Evolutionary conservation across 2,888 invertebrate species (phyloP).

Genomic region (Scaeva pyrastri): DNA sequence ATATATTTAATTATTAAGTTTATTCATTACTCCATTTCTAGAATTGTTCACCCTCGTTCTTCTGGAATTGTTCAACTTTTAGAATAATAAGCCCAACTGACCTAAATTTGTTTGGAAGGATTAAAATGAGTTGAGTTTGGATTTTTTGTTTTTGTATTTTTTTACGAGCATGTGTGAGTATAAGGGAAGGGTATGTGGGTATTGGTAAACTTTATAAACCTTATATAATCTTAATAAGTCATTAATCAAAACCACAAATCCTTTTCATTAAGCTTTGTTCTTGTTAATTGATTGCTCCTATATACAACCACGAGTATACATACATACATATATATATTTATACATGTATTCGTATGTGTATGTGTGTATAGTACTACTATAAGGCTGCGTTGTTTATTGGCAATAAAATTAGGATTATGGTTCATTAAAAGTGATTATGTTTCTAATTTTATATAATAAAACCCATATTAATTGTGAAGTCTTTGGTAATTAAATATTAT

Average conservation of each 20-base stretch:
- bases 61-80: too few relatives aligned
- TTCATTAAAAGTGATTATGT: conserved; percentile 26
- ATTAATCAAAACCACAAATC: conserved; percentile 31
- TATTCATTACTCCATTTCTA: too few relatives aligned
- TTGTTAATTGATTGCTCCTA: conserved; percentile 47
- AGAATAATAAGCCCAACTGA: too few relatives aligned
- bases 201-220: background rate
- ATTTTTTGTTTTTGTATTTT: too few relatives aligned
- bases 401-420: conserved; percentile 29
- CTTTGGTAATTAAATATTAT: background rate
- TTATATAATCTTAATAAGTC: conserved; percentile 25
- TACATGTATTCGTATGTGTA: background rate
- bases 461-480: conserved; percentile 13
- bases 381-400: conserved; percentile 29
- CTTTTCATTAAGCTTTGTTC: conserved; percentile 11
- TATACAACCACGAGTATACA: background rate
- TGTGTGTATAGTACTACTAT: background rate
- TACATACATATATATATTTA: too few relatives aligned
- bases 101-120: too few relatives aligned
- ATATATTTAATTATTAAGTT: too few relatives aligned
- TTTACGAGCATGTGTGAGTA: too few relatives aligned
- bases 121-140: too few relatives aligned
- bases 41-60: too few relatives aligned
- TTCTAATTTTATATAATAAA: conserved; percentile 27
- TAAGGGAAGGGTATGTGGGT: too few relatives aligned